Conservation (phyloP, 2,797 vertebrate species). For the Chanos chanos region DNA sequence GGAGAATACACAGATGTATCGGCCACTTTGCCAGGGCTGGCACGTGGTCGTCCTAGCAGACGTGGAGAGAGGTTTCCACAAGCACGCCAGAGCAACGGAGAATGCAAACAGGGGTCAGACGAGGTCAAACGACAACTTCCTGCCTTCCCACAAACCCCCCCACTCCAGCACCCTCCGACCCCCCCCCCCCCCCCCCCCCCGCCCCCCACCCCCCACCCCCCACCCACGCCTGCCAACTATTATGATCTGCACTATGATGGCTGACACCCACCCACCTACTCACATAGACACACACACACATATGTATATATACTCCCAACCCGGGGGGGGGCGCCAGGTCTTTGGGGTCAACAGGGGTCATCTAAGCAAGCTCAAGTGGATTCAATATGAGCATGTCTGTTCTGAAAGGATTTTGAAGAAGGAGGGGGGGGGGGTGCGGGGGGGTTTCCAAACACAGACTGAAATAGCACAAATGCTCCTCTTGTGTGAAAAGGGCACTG, state of each 20-base stretch:
- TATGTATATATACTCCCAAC: too few species aligned
- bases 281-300: background rate
- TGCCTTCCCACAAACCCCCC: conserved; percentile 28
- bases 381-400: conserved; percentile 26
- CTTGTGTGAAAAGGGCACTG: conserved; percentile 40
- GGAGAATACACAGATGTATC: background rate
- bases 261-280: conserved; percentile 23
- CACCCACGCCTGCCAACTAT: conserved; percentile 15
- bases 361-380: conserved; percentile 21
- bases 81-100: conserved; percentile 44
- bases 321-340: background rate
- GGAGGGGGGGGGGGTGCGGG: conserved; percentile 1
- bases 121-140: conserved; percentile 57
- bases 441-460: conserved; percentile 31
- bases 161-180: conserved; percentile 4
- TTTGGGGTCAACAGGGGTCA: conserved; percentile 33
- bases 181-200: conserved; percentile 1
- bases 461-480: conserved; percentile 35
- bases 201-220: conserved; percentile 15
- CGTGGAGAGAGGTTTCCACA: conserved; percentile 35
- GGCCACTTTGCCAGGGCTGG: conserved; percentile 39
- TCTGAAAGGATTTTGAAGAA: background rate
- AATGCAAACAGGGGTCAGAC: conserved; percentile 58
- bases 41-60: too few species aligned
- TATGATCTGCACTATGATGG: conserved; percentile 38